Evolutionary conservation across 1,140 invertebrate genomes (phyloP).

Genomic region (Onthophagus taurus): DNA sequence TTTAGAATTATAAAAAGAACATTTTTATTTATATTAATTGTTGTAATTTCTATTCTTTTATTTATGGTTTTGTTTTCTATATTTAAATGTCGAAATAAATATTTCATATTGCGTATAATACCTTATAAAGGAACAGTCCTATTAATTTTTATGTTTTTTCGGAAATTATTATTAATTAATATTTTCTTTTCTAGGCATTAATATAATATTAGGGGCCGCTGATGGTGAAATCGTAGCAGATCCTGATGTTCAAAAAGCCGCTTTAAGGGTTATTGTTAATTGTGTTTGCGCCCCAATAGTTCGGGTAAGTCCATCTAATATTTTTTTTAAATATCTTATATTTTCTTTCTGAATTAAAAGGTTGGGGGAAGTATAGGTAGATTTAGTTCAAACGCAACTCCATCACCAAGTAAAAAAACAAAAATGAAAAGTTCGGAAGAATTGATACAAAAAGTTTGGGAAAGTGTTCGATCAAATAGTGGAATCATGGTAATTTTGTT

Average conservation of each 20-base stretch:
- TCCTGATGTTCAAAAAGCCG: conserved; percentile 84
- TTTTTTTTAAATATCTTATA: neutral
- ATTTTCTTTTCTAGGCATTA: conserved; percentile 39
- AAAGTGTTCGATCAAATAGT: conserved; percentile 84
- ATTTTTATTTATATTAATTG: no score
- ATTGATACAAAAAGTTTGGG: conserved; percentile 84
- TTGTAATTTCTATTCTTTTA: no score
- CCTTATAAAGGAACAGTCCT: no score
- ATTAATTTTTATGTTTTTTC: neutral
- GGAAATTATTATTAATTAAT: neutral
- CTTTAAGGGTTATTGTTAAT: conserved; percentile 79
- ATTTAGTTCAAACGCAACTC: conserved; percentile 44
- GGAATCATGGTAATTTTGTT: conserved; percentile 74
- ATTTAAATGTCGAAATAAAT: neutral
- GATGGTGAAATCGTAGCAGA: conserved; percentile 84
- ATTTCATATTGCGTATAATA: neutral
- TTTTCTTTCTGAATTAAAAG: conserved; percentile 33
- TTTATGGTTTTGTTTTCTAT: no score
- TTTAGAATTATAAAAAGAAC: no score
- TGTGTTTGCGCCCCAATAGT: conserved; percentile 87
- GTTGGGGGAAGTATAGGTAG: conserved; percentile 54
- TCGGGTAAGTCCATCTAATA: conserved; percentile 46
- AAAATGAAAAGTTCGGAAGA: conserved; percentile 71
- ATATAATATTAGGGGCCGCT: conserved; percentile 72
- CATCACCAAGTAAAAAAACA: conserved; percentile 63